Evolutionary conservation across 2,797 vertebrate genomes (phyloP).

Genomic region (Ibycter americanus): DNA sequence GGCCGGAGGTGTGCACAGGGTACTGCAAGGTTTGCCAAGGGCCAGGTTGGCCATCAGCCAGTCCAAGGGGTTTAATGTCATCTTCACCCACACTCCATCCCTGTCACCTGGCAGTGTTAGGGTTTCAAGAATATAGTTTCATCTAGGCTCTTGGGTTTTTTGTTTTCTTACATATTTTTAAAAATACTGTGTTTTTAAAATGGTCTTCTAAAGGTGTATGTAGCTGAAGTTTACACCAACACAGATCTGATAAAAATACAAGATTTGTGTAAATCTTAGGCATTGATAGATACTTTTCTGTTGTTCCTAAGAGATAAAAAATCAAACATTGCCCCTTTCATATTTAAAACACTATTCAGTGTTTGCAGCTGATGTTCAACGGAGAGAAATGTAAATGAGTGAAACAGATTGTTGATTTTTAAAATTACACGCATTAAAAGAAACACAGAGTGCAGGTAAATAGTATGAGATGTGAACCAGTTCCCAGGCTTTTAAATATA

Average conservation of each 20-base stretch:
- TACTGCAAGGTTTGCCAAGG: not conserved
- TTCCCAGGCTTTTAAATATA: not conserved
- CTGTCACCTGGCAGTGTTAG: not conserved
- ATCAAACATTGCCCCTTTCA: not conserved
- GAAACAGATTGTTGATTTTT: not conserved
- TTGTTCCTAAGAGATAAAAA: not conserved
- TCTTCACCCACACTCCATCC: not conserved
- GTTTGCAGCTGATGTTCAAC: not conserved
- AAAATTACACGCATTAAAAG: not conserved
- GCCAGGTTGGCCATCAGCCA: not conserved
- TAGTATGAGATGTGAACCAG: not conserved
- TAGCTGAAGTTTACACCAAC: not conserved
- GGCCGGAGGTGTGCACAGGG: fast-evolving
- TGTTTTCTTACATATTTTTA: not conserved
- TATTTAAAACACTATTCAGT: not conserved
- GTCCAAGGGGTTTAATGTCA: not conserved
- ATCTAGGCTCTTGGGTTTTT: not conserved
- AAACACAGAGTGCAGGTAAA: not conserved
- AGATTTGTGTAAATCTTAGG: not conserved
- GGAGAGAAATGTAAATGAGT: not conserved
- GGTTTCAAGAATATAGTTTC: not conserved
- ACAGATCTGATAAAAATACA: not conserved
- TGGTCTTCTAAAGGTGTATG: not conserved
- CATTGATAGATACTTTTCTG: not conserved
- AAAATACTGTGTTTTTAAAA: not conserved